A percentile compares a stretch with the other conserved stretches of the same genome.
These are phyloP conservation scores for Odontophorus gujanensis DNA, from an alignment of 2,113 vertebrate species.

Conservation along the genomic window DNA sequence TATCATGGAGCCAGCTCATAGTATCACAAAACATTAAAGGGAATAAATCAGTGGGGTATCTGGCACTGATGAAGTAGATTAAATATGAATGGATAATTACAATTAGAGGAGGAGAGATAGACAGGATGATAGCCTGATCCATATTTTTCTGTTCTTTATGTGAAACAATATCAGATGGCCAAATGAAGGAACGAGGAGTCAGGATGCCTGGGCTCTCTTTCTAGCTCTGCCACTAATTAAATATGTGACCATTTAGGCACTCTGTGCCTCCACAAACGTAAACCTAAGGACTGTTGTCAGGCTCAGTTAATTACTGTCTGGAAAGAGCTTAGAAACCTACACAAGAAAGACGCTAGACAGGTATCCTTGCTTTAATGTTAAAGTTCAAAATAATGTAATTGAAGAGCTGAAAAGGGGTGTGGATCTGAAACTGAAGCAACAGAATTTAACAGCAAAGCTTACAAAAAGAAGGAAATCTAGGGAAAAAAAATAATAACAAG, in stretches of 20 bases:
- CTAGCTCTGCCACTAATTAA: slow-evolving; percentile 21
- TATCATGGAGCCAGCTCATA: background rate
- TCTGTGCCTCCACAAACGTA: slow-evolving; percentile 13
- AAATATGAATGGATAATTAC: background rate
- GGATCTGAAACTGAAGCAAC: background rate
- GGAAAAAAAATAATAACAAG: background rate
- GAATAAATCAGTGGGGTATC: background rate
- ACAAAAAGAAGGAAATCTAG: background rate
- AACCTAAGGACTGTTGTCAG: slow-evolving; percentile 18
- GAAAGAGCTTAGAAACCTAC: background rate
- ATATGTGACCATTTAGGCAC: background rate
- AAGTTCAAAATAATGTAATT: slow-evolving; percentile 49
- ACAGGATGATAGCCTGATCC: background rate
- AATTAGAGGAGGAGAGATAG: background rate
- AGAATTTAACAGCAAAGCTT: background rate
- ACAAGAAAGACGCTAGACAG: background rate
- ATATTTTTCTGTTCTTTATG: background rate
- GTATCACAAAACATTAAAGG: background rate
- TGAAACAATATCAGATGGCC: background rate
- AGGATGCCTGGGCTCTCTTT: background rate
- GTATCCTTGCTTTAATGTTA: slow-evolving; percentile 9
- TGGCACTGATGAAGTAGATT: background rate
- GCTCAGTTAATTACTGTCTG: slow-evolving; percentile 48
- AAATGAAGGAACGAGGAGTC: background rate
- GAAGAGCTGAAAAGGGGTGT: background rate